These are phyloP conservation scores for Cheilinus undulatus DNA, from an alignment of 2,113 vertebrate species.

Conservation along the genomic window DNA sequence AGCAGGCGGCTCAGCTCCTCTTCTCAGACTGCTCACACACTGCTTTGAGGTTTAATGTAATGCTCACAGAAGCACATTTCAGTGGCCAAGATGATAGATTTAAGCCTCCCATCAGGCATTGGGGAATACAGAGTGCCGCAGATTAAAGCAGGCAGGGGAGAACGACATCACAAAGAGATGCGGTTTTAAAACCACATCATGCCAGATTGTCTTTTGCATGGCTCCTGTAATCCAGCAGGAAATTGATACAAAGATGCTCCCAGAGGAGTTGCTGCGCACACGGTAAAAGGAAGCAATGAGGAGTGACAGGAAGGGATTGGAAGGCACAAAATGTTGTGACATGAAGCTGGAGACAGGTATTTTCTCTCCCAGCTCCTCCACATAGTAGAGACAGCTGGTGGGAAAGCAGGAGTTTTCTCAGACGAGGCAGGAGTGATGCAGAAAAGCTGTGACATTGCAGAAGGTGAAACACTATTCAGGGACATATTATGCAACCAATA, in stretches of 20 bases:
- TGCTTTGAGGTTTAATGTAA: constrained; percentile 74
- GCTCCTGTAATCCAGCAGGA: constrained; percentile 78
- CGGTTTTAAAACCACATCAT: constrained; percentile 77
- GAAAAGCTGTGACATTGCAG: constrained; percentile 73
- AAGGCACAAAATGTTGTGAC: constrained; percentile 75
- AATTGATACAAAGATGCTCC: constrained; percentile 81
- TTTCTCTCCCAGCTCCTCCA: constrained; percentile 49
- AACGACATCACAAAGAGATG: constrained; percentile 67
- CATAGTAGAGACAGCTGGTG: constrained; percentile 65
- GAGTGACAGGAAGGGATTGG: constrained; percentile 73
- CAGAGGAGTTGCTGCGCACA: constrained; percentile 59
- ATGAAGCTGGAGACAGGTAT: constrained; percentile 69
- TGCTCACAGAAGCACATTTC: constrained; percentile 79
- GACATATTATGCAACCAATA: constrained; percentile 59
- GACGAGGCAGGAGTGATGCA: constrained; percentile 53
- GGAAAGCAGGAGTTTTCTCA: constrained; percentile 53
- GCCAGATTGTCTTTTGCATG: constrained; percentile 78
- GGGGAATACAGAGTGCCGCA: constrained; percentile 76
- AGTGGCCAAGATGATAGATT: constrained; percentile 79
- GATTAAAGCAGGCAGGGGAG: constrained; percentile 77
- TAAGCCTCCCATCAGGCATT: constrained; percentile 79
- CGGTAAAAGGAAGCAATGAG: constrained; percentile 68
- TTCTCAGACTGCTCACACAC: constrained; percentile 25
- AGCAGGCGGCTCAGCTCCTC: constrained; percentile 64
- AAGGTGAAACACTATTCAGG: constrained; percentile 72